Evolutionary conservation across 1,140 invertebrate genomes (phyloP).

Genomic region (Drosophila triauraria): DNA sequence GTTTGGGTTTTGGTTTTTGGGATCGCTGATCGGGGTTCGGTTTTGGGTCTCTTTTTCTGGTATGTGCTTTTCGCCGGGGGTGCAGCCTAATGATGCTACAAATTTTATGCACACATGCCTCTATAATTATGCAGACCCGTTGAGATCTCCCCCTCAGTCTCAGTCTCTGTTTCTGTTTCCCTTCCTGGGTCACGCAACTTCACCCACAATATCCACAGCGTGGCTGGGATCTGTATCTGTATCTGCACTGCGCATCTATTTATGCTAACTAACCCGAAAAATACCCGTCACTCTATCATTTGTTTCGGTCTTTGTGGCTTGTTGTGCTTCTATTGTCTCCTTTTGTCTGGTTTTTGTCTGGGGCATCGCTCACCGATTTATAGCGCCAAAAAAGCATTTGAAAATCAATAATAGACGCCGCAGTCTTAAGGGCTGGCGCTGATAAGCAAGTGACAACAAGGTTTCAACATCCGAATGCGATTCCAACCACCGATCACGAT

Average conservation of each 20-base stretch:
- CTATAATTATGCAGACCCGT: constrained; percentile 70
- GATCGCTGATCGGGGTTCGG: constrained; percentile 11
- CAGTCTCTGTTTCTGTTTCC: neutral
- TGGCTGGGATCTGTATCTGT: constrained; percentile 27
- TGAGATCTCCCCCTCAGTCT: constrained; percentile 28
- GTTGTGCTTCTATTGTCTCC: constrained; percentile 46
- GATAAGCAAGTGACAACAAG: constrained; percentile 76
- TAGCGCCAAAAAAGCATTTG: constrained; percentile 74
- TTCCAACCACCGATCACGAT: constrained; percentile 10
- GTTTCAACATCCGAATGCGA: constrained; percentile 52
- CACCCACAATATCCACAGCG: constrained; percentile 49
- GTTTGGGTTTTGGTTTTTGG: constrained; percentile 38
- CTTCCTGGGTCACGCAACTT: constrained; percentile 16
- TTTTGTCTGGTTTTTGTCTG: constrained; percentile 36
- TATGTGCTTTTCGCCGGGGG: constrained; percentile 70
- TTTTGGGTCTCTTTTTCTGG: constrained; percentile 27
- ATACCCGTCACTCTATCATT: constrained; percentile 66
- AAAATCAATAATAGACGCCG: constrained; percentile 72
- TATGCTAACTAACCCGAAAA: constrained; percentile 71
- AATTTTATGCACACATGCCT: constrained; percentile 80
- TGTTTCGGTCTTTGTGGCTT: constrained; percentile 39
- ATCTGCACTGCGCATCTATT: constrained; percentile 77
- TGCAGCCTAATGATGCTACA: constrained; percentile 81
- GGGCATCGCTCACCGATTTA: constrained; percentile 65
- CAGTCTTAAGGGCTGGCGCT: constrained; percentile 37